A percentile compares a stretch with the other conserved stretches of the same genome.
phyloP scores from a whole-genome alignment of 2,888 invertebrate species.

The Epirrita christyi region DNA sequence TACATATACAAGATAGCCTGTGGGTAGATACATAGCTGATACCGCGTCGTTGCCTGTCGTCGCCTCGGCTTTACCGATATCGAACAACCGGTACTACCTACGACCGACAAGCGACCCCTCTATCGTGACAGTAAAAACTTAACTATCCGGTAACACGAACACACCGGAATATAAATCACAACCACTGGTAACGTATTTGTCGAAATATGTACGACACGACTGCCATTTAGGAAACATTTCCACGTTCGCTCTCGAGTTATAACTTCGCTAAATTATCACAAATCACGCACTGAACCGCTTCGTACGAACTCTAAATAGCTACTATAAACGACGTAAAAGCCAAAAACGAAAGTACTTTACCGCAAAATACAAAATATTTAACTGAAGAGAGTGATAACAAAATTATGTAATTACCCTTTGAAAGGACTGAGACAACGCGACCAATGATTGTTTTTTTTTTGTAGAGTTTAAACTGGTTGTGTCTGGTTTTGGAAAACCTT shows the following conservation, averaged over 20 bases:
- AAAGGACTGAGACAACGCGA: slow-evolving; percentile 51
- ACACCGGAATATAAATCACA: slow-evolving; percentile 78
- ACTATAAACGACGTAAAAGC: slow-evolving; percentile 52
- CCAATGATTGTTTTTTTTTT: slow-evolving; percentile 61
- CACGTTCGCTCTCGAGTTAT: slow-evolving; percentile 51
- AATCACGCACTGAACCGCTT: slow-evolving; percentile 57
- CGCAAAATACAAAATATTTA: slow-evolving; percentile 78
- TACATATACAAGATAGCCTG: slow-evolving; percentile 72
- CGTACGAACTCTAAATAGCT: slow-evolving; percentile 45
- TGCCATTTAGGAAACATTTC: slow-evolving; percentile 62
- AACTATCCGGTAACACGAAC: slow-evolving; percentile 80
- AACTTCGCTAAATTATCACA: slow-evolving; percentile 47
- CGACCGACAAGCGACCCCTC: slow-evolving; percentile 60
- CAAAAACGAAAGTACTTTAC: slow-evolving; percentile 73
- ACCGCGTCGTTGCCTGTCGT: slow-evolving; percentile 73
- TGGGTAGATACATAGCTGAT: slow-evolving; percentile 72
- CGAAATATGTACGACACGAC: slow-evolving; percentile 76
- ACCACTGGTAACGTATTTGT: slow-evolving; percentile 71
- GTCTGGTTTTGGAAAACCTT: slow-evolving; percentile 54
- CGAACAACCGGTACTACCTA: slow-evolving; percentile 54
- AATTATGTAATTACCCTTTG: slow-evolving; percentile 67
- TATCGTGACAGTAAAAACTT: slow-evolving; percentile 80
- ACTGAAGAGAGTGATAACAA: slow-evolving; percentile 57
- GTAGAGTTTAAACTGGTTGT: slow-evolving; percentile 60
- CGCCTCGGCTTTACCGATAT: slow-evolving; percentile 72